Evolutionary conservation across 2,888 invertebrate genomes (phyloP).

Genomic region (Pharmacophagus antenor): DNA sequence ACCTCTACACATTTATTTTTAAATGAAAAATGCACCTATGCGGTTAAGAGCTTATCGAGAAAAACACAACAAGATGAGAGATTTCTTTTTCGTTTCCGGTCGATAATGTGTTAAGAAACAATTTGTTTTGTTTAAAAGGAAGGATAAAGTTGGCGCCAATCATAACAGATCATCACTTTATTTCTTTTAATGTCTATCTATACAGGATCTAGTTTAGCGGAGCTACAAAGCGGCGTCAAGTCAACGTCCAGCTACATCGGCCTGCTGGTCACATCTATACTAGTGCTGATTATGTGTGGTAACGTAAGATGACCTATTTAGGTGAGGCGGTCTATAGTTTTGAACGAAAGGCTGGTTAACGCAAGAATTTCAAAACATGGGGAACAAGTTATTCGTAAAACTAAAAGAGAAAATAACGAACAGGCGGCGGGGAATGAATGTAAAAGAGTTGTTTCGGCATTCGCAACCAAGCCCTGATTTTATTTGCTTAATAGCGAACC

Average conservation of each 20-base stretch:
- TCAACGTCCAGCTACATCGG: constrained; percentile 63
- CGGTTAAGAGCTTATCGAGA: too few species aligned
- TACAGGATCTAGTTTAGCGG: constrained; percentile 71
- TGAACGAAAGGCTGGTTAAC: constrained; percentile 39
- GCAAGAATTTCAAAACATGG: constrained; percentile 42
- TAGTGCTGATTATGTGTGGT: constrained; percentile 51
- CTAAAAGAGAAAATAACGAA: not conserved
- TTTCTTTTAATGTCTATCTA: constrained; percentile 19
- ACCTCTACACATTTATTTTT: too few species aligned
- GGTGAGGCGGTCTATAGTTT: constrained; percentile 31
- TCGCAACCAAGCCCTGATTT: too few species aligned
- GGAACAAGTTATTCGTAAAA: constrained; percentile 43
- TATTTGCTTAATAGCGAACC: not conserved
- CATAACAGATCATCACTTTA: too few species aligned
- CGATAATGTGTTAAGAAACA: too few species aligned
- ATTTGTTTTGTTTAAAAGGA: too few species aligned
- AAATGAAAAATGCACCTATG: too few species aligned
- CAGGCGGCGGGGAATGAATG: not conserved
- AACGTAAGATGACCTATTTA: constrained; percentile 66
- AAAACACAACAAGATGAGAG: too few species aligned
- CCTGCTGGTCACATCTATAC: constrained; percentile 53
- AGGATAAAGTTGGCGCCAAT: too few species aligned
- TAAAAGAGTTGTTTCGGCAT: not conserved
- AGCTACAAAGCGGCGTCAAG: constrained; percentile 72
- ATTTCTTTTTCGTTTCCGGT: too few species aligned